Evolutionary conservation across 1,140 invertebrate genomes (phyloP).

Genomic region (Trichonephila clavata): DNA sequence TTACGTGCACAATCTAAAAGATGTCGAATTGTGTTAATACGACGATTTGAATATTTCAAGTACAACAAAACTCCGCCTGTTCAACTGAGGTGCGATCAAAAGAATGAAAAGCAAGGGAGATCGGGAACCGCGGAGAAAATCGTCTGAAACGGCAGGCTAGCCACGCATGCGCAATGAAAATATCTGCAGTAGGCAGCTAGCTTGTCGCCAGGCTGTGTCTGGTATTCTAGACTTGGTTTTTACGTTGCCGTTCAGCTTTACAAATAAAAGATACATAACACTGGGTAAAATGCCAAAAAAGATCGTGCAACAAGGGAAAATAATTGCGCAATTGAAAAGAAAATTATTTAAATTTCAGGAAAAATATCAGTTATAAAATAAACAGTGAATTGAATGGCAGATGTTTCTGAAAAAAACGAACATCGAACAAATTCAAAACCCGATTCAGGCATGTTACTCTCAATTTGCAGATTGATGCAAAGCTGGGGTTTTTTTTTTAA

Average conservation of each 20-base stretch:
- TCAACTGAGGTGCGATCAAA: neutral
- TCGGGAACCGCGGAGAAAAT: conserved; percentile 13
- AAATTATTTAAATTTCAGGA: too few relatives aligned
- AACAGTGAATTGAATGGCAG: too few relatives aligned
- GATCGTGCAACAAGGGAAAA: neutral
- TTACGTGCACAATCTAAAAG: neutral
- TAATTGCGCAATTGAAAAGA: neutral
- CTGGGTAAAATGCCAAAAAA: neutral
- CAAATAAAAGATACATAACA: neutral
- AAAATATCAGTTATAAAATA: too few relatives aligned
- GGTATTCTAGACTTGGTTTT: conserved; percentile 44
- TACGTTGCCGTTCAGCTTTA: neutral
- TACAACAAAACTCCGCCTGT: neutral
- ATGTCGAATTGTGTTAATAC: neutral
- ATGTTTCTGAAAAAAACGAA: too few relatives aligned
- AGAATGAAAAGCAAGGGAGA: neutral
- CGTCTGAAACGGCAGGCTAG: neutral
- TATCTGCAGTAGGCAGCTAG: conserved; percentile 64
- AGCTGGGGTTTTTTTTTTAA: too few relatives aligned
- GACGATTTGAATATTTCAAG: neutral
- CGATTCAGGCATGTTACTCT: too few relatives aligned
- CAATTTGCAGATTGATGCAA: too few relatives aligned
- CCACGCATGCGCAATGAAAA: conserved; percentile 57
- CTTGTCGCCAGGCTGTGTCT: conserved; percentile 67
- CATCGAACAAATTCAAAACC: too few relatives aligned